Base-by-base conservation (phyloP, 2,113 vertebrate genomes). In the Talpa occidentalis region DNA sequence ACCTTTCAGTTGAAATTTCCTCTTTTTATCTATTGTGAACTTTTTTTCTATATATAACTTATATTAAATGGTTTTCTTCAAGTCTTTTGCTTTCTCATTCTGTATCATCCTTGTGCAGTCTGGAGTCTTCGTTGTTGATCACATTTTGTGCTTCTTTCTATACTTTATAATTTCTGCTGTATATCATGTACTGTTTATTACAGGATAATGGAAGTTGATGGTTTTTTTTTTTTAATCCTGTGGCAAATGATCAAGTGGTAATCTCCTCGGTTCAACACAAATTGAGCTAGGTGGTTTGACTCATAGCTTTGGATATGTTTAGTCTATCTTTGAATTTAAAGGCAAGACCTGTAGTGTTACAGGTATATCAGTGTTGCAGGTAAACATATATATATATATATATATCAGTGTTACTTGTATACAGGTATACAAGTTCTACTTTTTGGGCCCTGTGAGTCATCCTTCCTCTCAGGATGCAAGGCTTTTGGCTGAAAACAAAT, bases 1-100 rank as follows among this genome's bases (percentile, higher is more conserved):
- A n/a, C n/a, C n/a, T n/a, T n/a, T n/a, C n/a, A 8, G 69, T 95
- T 42, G 83, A 56, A 30, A 70, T 64, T 93, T 70, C 14, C 11
- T 44, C 12, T 47, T 82, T 62, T 69, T 3, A 64, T 40, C 35
- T 89, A n/a, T 10, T 56, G 4, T 85, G 40, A 93, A 66, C 67
- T 70, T 72, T 72, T 86, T 96, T 96, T 80, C 49, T 79, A 3
- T 72, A 28, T 49, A 12, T 52, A 83, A 14, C 10, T 91, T 74
- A 74, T 1, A 0, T 73, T 88, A 72, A 72, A 37, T 64, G 87
- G 8, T 82, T 86, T 91, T 86, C 30, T 66, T 89, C 7, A 72
- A 72, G 10, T 80, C 16, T 24, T 24, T 88, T 88, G 7, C 89
- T 17, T 87, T 94, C 19, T 24, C 77, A 86, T 49, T 62, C 8